Conservation (phyloP, 2,888 invertebrate species). For the Drosophila anomelani region DNA sequence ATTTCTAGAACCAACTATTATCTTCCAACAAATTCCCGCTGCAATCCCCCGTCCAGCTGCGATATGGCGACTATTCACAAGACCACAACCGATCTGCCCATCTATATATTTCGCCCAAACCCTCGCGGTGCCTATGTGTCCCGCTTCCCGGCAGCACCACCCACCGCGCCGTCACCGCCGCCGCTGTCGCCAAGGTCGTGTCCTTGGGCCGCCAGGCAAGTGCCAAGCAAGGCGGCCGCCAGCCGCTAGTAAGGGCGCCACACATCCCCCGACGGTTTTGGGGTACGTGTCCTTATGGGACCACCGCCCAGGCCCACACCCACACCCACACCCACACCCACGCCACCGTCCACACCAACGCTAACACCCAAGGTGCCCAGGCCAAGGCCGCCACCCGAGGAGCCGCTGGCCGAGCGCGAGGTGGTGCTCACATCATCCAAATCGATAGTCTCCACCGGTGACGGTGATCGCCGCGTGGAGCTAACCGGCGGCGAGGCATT, state of each 20-base stretch:
- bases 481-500: constrained; percentile 84
- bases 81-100: constrained; percentile 14
- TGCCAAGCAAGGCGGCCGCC: constrained; percentile 79
- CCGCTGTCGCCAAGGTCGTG: constrained; percentile 16
- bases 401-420: constrained; percentile 74
- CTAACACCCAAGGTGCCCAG: constrained; percentile 44
- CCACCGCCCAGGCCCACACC: constrained; percentile 48
- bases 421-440: constrained; percentile 81
- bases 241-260: constrained; percentile 90
- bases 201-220: constrained; percentile 63
- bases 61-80: constrained; percentile 59
- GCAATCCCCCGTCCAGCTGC: constrained; percentile 54
- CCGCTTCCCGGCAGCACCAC: constrained; percentile 13
- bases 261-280: constrained; percentile 88
- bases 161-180: constrained; percentile 7
- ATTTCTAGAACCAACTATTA: too few relatives aligned
- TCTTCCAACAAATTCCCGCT: constrained; percentile 4
- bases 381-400: constrained; percentile 46
- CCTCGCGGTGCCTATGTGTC: background rate
- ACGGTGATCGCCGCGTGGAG: constrained; percentile 86
- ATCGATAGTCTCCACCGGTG: constrained; percentile 85
- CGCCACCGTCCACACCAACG: constrained; percentile 48
- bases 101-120: background rate
- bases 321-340: constrained; percentile 48
- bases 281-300: constrained; percentile 84